Base-by-base conservation (phyloP, 2,888 invertebrate species). In the Carcina quercana region DNA sequence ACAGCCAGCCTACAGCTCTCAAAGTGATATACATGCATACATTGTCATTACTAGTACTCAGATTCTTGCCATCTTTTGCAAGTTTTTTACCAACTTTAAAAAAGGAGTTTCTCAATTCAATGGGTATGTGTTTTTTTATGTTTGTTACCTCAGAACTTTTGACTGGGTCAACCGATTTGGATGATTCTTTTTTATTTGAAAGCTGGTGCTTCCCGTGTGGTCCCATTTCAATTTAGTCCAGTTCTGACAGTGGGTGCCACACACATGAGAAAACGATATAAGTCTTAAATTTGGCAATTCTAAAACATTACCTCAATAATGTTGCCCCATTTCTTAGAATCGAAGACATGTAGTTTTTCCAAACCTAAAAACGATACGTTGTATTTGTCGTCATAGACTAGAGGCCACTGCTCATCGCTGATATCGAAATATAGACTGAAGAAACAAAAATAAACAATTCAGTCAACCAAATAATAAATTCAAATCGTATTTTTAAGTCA, bases 341-440 rank as follows among this genome's bases (percentile, higher is more conserved):
- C 96, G 65, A 96, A 96, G 0, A 95, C 90, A 76, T 96, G 96
- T 7, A 94, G 80, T 62, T 89, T 93, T 65, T 96, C 94, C 36
- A 96, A 74, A 7, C 95, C 94, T 55, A 87, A 78, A 65, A 95
- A 92, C 15, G 87, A 86, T 17, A 96, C 94, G 62, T 94, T 92
- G 67, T 96, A 96, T 33, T 89, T 88, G 10, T 87, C 75, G 40
- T 90, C 85, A 61, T 94, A 96, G 2, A 96, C 87, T 35, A 96
- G 88, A 1, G 96, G 95, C 87, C 91, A 88, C 65, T 92, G 89
- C 30, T 85, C 70, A 8, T 79, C 72, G 26, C 61, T 64, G 34
- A 88, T 86, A 56, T 87, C 85, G 40, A 85, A 65, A 60, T 87
- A 87, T 32, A 88, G 59, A 40, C 72, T 75, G 48, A 29, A 74